Evolutionary conservation across 2,113 vertebrate genomes (phyloP), one percentile per base, ranked within the genome.

Genomic region (Larimichthys polyactis): DNA sequence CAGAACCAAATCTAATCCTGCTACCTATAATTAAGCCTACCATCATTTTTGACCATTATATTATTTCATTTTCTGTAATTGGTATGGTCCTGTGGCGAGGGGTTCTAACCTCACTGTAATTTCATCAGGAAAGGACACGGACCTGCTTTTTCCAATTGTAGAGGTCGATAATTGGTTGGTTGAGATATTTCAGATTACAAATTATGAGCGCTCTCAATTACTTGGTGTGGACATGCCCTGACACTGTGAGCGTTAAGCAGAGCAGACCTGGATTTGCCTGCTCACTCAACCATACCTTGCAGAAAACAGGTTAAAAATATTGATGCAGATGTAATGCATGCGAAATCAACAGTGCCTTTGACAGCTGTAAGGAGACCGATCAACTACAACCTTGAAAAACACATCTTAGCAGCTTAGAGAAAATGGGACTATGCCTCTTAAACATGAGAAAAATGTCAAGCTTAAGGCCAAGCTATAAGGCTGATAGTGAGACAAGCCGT

Each of bases 391-490:
- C 65, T 83, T 72, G 71, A 70, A 64, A 83, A 60, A 84, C 78
- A 85, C 52, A 70, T 67, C 54, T 88, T 68, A 75, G 65, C 67
- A 74, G 78, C 78, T 82, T 74, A 75, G 58, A 80, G 77, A 27
- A 84, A 87, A 89, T 72, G 54, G 75, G 58, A 76, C 52, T 54
- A 32, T 63, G 73, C 43, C 79, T 86, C 77, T 80, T 84, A 78
- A 85, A 76, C 67, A 76, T n/a, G 57, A 71, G 86, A 63, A 79
- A 91, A 91, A 91, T 79, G 65, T 72, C 81, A 78, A 74, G 81
- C 68, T 72, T 78, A 63, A 74, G 60, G 70, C 68, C 48, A 17
- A 19, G 59, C 57, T 68, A n/a, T 64, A 69, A 75, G 71, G 79
- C 71, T 44, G 73, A 49, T 63, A 46, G 64, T 60, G 68, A 87